Conservation (phyloP, 2,888 invertebrate species). For the Drosophila lacicola region DNA sequence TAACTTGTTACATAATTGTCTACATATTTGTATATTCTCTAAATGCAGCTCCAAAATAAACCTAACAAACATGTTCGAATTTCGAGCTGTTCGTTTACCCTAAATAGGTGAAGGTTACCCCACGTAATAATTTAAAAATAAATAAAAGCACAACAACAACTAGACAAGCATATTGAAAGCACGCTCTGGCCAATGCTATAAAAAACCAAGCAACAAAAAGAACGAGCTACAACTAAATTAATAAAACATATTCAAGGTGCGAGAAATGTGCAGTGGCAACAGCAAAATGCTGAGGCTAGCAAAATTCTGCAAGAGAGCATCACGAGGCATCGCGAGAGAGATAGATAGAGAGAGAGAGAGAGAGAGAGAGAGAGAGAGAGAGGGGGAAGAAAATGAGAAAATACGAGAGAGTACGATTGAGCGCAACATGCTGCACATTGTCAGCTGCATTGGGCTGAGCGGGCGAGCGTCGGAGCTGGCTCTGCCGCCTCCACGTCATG, state of each 20-base stretch:
- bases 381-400: too few relatives aligned
- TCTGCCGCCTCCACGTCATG: slow-evolving; percentile 48
- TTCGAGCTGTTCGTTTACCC: slow-evolving; percentile 5
- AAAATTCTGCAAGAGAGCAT: slow-evolving; percentile 35
- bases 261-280: slow-evolving; percentile 63
- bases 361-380: slow-evolving; percentile 12
- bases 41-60: slow-evolving; percentile 8
- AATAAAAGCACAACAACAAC: slow-evolving; percentile 35
- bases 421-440: slow-evolving; percentile 45
- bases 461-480: slow-evolving; percentile 6
- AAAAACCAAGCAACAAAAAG: slow-evolving; percentile 13
- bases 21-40: neutral
- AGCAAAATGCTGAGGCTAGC: slow-evolving; percentile 62
- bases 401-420: slow-evolving; percentile 1
- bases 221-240: slow-evolving; percentile 34
- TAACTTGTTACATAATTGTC: neutral
- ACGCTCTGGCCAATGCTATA: slow-evolving; percentile 28
- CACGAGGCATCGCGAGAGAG: neutral
- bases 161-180: slow-evolving; percentile 29
- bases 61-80: slow-evolving; percentile 4
- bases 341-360: neutral
- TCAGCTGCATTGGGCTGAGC: slow-evolving; percentile 29
- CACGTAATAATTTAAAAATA: slow-evolving; percentile 68
- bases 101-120: slow-evolving; percentile 72
- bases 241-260: slow-evolving; percentile 67